Conservation (phyloP, 2,888 invertebrate species). For the Theristus sp. region DNA sequence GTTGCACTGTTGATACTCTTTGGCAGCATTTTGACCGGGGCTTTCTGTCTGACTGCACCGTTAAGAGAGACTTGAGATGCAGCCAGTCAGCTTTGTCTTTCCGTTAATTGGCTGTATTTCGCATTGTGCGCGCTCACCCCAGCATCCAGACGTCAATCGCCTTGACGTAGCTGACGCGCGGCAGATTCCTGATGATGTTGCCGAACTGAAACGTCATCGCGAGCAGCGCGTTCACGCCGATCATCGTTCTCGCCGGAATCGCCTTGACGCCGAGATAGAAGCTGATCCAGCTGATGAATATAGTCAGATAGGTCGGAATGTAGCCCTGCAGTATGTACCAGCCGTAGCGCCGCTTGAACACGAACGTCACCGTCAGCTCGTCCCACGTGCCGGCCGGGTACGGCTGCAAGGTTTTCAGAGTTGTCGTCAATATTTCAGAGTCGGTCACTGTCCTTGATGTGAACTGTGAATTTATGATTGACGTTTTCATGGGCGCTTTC, state of each 20-base stretch:
- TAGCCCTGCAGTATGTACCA: constrained; percentile 28
- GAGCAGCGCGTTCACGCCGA: constrained; percentile 28
- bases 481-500: too few relatives aligned
- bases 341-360: constrained; percentile 24
- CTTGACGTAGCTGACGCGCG: constrained; percentile 25
- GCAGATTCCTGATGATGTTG: constrained; percentile 27
- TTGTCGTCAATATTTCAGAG: too few relatives aligned
- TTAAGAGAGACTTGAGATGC: too few relatives aligned
- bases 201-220: constrained; percentile 30
- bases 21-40: too few relatives aligned
- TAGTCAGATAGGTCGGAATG: constrained; percentile 27
- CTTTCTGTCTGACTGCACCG: too few relatives aligned
- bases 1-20: not conserved
- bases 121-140: constrained; percentile 10
- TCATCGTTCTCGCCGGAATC: constrained; percentile 28
- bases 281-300: constrained; percentile 28
- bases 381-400: constrained; percentile 28
- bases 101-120: too few relatives aligned
- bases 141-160: constrained; percentile 27
- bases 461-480: too few relatives aligned
- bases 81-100: too few relatives aligned
- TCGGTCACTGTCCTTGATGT: too few relatives aligned
- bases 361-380: constrained; percentile 24
- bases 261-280: constrained; percentile 27
- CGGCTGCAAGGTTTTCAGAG: constrained; percentile 6